Base-by-base conservation (phyloP, 2,888 invertebrate species). In the Argyresthia goedartella region DNA sequence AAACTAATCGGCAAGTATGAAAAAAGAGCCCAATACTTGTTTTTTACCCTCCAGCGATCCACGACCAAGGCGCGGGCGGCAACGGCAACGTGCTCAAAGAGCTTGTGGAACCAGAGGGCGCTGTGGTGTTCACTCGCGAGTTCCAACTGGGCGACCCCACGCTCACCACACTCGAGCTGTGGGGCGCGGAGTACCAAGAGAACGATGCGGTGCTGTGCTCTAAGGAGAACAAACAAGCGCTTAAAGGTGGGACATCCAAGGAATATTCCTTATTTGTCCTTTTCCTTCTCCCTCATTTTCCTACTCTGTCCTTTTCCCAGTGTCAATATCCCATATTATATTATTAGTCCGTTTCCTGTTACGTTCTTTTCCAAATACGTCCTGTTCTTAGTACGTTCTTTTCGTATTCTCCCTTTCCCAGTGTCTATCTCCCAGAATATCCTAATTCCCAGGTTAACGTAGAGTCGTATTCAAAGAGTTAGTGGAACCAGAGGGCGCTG, bases 1-100 rank as follows among this genome's bases (percentile, higher is more conserved):
- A 6, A 25, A 25, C 25, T 25, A 6, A 25, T 6, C 25, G 25
- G 2, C 25, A 25, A 6, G 2, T 25, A 6, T 25, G 25, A 25
- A 25, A 4, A 25, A 25, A 25, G 2, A 6, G 25, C 25, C 2
- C 6, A 25, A 25, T 25, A 25, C 25, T 25, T 25, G 25, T 25
- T 25, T 25, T n/a, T 2, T 6, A 25, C 6, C 25, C 53, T 54
- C 89, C 62, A 93, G 97, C 89, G 0, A 98, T 99, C 62, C 99
- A 99, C 71, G 99, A 99, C 81, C 99, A 99, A 88, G 99, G 99
- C 15, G 99, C 99, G 8, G 99, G 99, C n/a, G 99, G 99, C 34
- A 96, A 96, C 70, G 96, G 98, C 1, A 99, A 99, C 73, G 99
- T 99, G 0, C 74, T 99, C 35, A 99, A 99, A 69, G 99, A 99